Evolutionary conservation across 2,888 invertebrate species (phyloP).

Genomic region (Cabera pusaria): DNA sequence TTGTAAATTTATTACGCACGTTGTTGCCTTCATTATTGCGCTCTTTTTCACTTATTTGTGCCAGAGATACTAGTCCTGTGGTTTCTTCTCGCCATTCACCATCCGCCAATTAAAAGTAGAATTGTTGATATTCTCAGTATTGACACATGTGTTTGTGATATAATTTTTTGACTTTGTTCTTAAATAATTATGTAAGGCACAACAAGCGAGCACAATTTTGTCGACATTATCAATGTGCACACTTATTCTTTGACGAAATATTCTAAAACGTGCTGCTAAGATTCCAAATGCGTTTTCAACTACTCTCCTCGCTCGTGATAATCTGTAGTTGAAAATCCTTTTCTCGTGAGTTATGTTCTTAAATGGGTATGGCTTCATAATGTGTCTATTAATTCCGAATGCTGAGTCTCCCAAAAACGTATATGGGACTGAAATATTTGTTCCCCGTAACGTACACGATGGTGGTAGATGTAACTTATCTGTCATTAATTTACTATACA

Average conservation of each 20-base stretch:
- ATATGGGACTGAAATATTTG: neutral
- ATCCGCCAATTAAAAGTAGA: constrained; percentile 19
- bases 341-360: constrained; percentile 1
- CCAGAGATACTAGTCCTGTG: constrained; percentile 20
- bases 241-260: constrained; percentile 16
- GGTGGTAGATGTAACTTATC: no score
- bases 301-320: constrained; percentile 6
- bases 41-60: constrained; percentile 23
- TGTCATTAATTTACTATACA: neutral
- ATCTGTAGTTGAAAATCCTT: constrained; percentile 7
- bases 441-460: no score
- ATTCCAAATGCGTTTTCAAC: constrained; percentile 2
- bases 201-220: constrained; percentile 21
- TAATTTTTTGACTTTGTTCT: constrained; percentile 27
- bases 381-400: constrained; percentile 1
- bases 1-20: constrained; percentile 26
- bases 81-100: constrained; percentile 28
- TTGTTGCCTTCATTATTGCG: constrained; percentile 28
- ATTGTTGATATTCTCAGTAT: constrained; percentile 18
- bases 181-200: constrained; percentile 41
- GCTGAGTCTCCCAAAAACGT: neutral
- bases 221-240: constrained; percentile 22
- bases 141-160: constrained; percentile 15
- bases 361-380: neutral
- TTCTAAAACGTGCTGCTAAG: constrained; percentile 1